Evolutionary conservation across 1,140 invertebrate species (phyloP).

Genomic region (Lepidurus packardi): DNA sequence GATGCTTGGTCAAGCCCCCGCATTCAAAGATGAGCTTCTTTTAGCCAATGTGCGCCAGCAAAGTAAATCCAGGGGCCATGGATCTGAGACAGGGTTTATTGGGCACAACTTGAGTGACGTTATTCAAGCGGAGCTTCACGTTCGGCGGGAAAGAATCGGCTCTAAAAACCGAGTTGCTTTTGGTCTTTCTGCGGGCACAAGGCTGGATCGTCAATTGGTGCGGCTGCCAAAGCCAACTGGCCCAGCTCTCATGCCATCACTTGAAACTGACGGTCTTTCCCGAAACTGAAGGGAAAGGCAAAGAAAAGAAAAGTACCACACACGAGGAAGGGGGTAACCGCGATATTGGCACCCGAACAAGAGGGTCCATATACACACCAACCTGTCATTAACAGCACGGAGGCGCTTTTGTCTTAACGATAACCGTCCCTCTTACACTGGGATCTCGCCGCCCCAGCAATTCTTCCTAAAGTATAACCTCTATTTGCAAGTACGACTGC

Average conservation of each 20-base stretch:
- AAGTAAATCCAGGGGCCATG: neutral
- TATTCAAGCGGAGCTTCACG: neutral
- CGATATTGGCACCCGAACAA: neutral
- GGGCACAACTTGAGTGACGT: neutral
- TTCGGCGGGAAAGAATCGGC: neutral
- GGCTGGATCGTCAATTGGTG: neutral
- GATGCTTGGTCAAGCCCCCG: too few species aligned
- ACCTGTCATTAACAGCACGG: conserved; percentile 5
- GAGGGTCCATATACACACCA: neutral
- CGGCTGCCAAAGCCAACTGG: conserved; percentile 17
- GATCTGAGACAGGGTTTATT: neutral
- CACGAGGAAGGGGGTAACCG: neutral
- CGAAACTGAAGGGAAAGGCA: neutral
- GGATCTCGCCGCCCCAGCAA: neutral
- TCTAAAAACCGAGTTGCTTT: neutral
- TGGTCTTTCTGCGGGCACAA: neutral
- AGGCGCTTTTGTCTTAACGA: neutral
- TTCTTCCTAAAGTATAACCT: neutral
- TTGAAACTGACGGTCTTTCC: neutral
- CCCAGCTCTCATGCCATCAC: neutral
- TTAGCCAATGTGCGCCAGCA: neutral
- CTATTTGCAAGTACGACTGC: neutral
- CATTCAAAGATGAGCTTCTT: too few species aligned
- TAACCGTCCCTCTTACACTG: neutral
- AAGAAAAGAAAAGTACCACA: neutral